Conservation (phyloP, 1,140 invertebrate species). For the Olivierus martensii region DNA sequence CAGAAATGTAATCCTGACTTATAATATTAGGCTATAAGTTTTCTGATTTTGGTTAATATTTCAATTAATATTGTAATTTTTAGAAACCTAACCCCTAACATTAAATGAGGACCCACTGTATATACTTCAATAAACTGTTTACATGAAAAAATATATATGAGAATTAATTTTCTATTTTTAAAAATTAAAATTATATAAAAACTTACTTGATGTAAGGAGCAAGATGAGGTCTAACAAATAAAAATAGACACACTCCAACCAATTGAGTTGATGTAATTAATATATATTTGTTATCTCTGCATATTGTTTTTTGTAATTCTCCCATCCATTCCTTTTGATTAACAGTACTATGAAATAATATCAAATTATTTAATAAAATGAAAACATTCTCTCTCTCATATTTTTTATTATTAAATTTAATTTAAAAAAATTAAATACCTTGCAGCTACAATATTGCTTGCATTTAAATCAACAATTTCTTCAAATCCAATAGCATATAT, state of each 20-base stretch:
- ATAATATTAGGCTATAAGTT: too few species aligned
- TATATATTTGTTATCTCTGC: constrained; percentile 74
- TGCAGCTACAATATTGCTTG: constrained; percentile 92
- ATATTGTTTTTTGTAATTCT: constrained; percentile 84
- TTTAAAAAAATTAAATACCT: too few species aligned
- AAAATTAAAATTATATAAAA: neutral
- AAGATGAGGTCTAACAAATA: constrained; percentile 80
- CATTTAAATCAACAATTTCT: constrained; percentile 98
- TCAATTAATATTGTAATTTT: too few species aligned
- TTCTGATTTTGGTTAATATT: too few species aligned
- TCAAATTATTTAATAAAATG: constrained; percentile 11
- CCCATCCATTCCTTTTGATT: constrained; percentile 94
- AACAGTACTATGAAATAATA: constrained; percentile 67
- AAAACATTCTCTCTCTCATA: neutral
- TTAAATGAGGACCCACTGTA: too few species aligned
- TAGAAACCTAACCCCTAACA: too few species aligned
- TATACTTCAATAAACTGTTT: too few species aligned
- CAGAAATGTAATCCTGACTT: too few species aligned
- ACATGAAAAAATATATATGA: neutral
- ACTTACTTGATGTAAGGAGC: constrained; percentile 55
- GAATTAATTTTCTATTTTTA: neutral
- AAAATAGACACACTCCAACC: constrained; percentile 93
- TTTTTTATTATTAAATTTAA: neutral
- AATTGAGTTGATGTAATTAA: constrained; percentile 89
- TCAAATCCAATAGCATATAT: constrained; percentile 97